Evolutionary conservation across 1,140 invertebrate genomes (phyloP), one percentile per base, ranked within the genome.

Genomic region (Brachionus rotundiformis): DNA sequence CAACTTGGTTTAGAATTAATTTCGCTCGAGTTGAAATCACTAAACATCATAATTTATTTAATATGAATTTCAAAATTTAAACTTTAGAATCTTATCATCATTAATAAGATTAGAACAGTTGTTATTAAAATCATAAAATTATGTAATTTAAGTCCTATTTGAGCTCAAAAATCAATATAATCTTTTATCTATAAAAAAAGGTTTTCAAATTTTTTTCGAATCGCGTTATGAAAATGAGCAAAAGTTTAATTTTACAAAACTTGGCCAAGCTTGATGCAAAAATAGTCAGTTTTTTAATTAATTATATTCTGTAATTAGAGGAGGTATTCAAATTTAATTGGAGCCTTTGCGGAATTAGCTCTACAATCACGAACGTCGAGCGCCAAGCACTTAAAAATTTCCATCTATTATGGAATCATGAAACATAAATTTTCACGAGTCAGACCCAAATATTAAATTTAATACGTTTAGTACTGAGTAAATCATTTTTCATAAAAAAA

Each of bases 271-370:
- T n/a, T n/a, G n/a, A n/a, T n/a, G n/a, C n/a, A n/a, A n/a, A n/a
- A n/a, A n/a, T n/a, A n/a, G n/a, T n/a, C n/a, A n/a, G n/a, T n/a
- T 41, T 41, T 41, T 19, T 54, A 54, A 54, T 54, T 54, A 54
- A 19, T 54, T 54, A 54, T 54, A 54, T 54, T 54, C 47, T 19
- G 47, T 54, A 54, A 54, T 54, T 54, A 54, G 8, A 54, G 23
- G 47, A 54, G 16, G 47, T 54, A 49, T 49, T 49, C 10, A 16
- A 19, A 16, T 49, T 16, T 49, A 54, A 54, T 54, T 54, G 47
- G 23, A 54, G 1, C 2, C 47, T 19, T 23, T 19, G 47, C 47
- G 47, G 47, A 54, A 54, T 54, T 54, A 19, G 19, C 19, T 54
- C 8, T 19, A 54, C 16, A 54, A 54, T 54, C 47, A 54, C 47